Evolutionary conservation across 2,888 invertebrate genomes (phyloP).

Genomic region (Acholoe squamosa): DNA sequence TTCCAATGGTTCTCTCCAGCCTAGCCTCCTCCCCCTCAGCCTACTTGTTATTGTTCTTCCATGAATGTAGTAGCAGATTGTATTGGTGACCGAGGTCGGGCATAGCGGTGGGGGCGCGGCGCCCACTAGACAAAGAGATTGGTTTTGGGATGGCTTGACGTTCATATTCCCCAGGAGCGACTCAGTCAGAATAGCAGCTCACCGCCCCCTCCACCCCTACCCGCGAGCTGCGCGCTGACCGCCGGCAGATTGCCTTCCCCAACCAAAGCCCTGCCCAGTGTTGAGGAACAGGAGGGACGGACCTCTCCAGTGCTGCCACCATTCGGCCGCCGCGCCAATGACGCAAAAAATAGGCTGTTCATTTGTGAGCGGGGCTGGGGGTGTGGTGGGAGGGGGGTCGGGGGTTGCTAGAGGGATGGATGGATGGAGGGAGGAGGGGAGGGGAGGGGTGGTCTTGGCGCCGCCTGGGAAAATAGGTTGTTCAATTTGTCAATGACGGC

Average conservation of each 20-base stretch:
- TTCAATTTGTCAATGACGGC: constrained; percentile 52
- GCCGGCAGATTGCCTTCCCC: constrained; percentile 38
- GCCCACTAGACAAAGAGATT: constrained; percentile 51
- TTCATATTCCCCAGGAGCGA: constrained; percentile 40
- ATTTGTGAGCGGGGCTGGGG: background rate
- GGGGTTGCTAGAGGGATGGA: background rate
- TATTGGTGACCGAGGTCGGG: constrained; percentile 45
- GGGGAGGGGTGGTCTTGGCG: background rate
- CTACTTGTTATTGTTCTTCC: constrained; percentile 45
- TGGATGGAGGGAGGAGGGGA: background rate
- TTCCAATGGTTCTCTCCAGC: background rate
- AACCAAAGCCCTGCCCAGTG: background rate
- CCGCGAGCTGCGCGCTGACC: constrained; percentile 17
- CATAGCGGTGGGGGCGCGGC: background rate
- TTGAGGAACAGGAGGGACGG: background rate
- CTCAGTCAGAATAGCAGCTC: constrained; percentile 29
- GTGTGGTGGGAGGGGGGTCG: background rate
- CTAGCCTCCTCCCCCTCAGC: background rate
- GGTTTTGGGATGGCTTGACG: constrained; percentile 42
- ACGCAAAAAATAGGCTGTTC: constrained; percentile 51
- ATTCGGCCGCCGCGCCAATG: constrained; percentile 33
- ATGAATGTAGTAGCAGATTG: constrained; percentile 49
- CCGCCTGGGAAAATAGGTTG: constrained; percentile 6
- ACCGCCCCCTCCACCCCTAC: background rate
- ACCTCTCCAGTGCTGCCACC: constrained; percentile 2